phyloP scores from a whole-genome alignment of 2,797 vertebrate species.

The Neolamprologus multifasciatus region DNA sequence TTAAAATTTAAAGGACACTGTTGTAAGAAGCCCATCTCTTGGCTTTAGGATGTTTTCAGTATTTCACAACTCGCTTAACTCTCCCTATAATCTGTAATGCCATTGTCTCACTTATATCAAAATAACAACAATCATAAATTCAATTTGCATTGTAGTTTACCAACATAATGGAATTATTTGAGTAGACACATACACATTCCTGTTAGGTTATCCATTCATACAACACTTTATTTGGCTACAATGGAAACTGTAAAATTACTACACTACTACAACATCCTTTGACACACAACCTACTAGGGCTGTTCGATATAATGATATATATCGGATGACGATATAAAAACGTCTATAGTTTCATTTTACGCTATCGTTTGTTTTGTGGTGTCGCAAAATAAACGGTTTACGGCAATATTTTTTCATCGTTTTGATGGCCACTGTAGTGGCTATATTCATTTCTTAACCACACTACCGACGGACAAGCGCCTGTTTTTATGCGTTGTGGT shows the following conservation, averaged over 20 bases:
- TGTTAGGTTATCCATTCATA: background rate
- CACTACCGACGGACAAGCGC: fast-evolving
- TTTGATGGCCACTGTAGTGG: too few species aligned
- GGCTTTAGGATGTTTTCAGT: background rate
- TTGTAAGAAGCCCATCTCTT: background rate
- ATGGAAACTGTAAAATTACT: background rate
- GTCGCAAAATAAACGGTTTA: too few species aligned
- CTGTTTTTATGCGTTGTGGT: fast-evolving
- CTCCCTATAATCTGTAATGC: background rate
- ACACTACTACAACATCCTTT: background rate
- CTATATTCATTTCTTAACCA: background rate
- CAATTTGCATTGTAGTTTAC: background rate
- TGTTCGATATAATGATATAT: background rate
- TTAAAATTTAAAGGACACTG: background rate
- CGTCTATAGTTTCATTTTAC: too few species aligned
- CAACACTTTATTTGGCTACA: background rate
- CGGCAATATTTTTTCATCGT: too few species aligned
- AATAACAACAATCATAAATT: background rate
- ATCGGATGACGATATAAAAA: too few species aligned
- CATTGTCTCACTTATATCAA: background rate
- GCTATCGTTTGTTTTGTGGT: too few species aligned
- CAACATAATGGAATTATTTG: background rate
- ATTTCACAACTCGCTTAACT: background rate
- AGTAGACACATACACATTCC: background rate
- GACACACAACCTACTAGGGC: background rate